Evolutionary conservation across 23 tunicate genomes (phyloP).

Genomic region (Styela clava): DNA sequence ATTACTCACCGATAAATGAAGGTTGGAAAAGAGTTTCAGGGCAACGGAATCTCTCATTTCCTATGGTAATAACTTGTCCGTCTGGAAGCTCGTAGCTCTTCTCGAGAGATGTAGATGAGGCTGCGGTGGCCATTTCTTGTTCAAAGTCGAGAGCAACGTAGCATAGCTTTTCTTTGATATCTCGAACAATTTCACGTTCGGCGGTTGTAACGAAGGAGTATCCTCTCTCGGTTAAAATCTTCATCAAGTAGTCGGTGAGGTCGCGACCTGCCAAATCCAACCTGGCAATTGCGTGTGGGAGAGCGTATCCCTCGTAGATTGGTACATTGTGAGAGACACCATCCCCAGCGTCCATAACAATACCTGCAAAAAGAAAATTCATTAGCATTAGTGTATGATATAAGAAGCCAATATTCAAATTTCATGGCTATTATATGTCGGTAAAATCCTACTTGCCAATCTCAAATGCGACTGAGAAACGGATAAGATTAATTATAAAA

Average conservation of each 20-base stretch:
- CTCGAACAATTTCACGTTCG: slow-evolving; percentile 71
- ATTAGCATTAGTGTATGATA: background rate
- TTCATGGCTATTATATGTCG: too few species aligned
- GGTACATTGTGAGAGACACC: slow-evolving; percentile 97
- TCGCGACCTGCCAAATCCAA: slow-evolving; percentile 88
- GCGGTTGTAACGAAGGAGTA: slow-evolving; percentile 38
- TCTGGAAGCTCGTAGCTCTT: slow-evolving; percentile 59
- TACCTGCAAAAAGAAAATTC: slow-evolving; percentile 12
- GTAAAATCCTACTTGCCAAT: too few species aligned
- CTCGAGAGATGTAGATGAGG: slow-evolving; percentile 55
- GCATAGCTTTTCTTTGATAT: slow-evolving; percentile 85
- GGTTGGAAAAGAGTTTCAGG: slow-evolving; percentile 98
- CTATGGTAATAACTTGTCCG: slow-evolving; percentile 80
- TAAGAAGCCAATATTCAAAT: background rate
- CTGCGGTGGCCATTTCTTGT: slow-evolving; percentile 70
- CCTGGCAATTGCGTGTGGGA: slow-evolving; percentile 85
- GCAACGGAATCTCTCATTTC: slow-evolving; percentile 94
- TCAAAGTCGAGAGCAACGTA: slow-evolving; percentile 74
- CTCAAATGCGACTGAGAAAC: too few species aligned
- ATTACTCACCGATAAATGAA: slow-evolving; percentile 54
- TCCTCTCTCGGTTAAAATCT: slow-evolving; percentile 81
- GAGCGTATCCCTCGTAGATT: slow-evolving; percentile 92
- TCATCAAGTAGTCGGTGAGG: slow-evolving; percentile 80
- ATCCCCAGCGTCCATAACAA: slow-evolving; percentile 88
- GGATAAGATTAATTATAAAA: too few species aligned